Evolutionary conservation across 2,888 invertebrate genomes (phyloP).

Genomic region (Strigamia crassipes): DNA sequence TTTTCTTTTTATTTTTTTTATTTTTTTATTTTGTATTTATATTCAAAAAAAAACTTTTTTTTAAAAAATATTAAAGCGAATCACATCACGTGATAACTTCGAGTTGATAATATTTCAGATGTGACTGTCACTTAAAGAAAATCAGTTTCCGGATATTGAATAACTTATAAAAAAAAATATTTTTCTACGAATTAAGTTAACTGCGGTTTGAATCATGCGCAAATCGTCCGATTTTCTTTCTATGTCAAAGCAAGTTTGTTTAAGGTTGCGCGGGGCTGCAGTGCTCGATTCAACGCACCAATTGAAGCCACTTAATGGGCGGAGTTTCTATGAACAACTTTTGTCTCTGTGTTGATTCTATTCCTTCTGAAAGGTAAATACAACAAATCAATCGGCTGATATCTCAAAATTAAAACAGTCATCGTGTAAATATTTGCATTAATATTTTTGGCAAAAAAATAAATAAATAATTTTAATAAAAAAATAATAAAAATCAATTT

Average conservation of each 20-base stretch:
- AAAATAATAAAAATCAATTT: background rate
- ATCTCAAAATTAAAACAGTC: background rate
- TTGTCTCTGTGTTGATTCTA: background rate
- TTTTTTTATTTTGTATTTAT: background rate
- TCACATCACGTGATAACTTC: too few species aligned
- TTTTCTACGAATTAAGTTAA: background rate
- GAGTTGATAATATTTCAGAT: too few species aligned
- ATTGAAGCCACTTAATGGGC: conserved; percentile 37
- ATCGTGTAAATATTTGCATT: background rate
- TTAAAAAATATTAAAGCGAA: too few species aligned
- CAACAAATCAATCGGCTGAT: background rate
- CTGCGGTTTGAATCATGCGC: background rate
- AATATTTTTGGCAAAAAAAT: background rate
- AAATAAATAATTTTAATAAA: too few species aligned
- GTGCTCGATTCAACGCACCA: background rate
- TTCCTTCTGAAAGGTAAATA: background rate
- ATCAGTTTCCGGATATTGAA: too few species aligned
- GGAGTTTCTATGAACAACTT: background rate
- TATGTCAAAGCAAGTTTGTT: background rate
- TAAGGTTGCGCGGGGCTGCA: background rate
- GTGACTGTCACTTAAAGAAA: too few species aligned
- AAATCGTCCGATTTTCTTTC: too few species aligned
- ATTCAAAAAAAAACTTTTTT: background rate
- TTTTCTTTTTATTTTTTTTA: too few species aligned
- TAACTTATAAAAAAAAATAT: too few species aligned